Conservation (phyloP, 35 echinoderm and acorn worm species). For the Chiridota heheva region DNA sequence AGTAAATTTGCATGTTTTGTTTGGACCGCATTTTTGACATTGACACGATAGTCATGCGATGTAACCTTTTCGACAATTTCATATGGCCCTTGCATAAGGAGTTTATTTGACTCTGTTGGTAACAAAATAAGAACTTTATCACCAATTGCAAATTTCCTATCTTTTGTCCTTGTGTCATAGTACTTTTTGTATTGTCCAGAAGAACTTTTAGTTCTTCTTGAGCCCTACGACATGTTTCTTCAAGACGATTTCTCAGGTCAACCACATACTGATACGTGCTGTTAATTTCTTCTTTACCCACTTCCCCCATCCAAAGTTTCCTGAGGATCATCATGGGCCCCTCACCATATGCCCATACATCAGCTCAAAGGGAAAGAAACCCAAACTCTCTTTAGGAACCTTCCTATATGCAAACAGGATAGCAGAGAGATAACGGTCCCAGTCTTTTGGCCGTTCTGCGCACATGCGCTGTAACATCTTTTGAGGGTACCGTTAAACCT, state of each 20-base stretch:
- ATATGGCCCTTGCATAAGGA: slow-evolving; percentile 51
- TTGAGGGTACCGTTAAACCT: slow-evolving; percentile 5
- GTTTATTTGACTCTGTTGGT: slow-evolving; percentile 37
- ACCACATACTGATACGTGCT: slow-evolving; percentile 32
- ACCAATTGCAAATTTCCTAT: slow-evolving; percentile 19
- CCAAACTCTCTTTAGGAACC: slow-evolving; percentile 7
- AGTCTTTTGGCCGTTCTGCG: slow-evolving; percentile 13
- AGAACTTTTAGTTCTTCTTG: slow-evolving; percentile 5
- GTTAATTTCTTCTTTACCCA: slow-evolving; percentile 38
- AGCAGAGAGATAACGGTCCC: slow-evolving; percentile 6
- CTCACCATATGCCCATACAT: slow-evolving; percentile 45
- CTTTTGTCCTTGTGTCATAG: slow-evolving; percentile 30
- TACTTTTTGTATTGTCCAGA: slow-evolving; percentile 33
- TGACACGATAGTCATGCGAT: slow-evolving; percentile 32
- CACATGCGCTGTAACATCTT: not conserved
- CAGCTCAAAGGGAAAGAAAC: slow-evolving; percentile 54
- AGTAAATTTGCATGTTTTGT: slow-evolving; percentile 57
- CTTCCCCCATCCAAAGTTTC: slow-evolving; percentile 16
- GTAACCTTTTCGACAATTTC: slow-evolving; percentile 8
- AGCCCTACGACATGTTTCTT: slow-evolving; percentile 29
- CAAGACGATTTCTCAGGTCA: slow-evolving; percentile 4
- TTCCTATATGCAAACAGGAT: not conserved
- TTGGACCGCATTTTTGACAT: slow-evolving; percentile 35
- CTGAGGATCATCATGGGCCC: slow-evolving; percentile 15
- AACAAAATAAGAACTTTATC: slow-evolving; percentile 44